Conservation (phyloP, 1,140 invertebrate genomes). For the Heliconius melpomene region DNA sequence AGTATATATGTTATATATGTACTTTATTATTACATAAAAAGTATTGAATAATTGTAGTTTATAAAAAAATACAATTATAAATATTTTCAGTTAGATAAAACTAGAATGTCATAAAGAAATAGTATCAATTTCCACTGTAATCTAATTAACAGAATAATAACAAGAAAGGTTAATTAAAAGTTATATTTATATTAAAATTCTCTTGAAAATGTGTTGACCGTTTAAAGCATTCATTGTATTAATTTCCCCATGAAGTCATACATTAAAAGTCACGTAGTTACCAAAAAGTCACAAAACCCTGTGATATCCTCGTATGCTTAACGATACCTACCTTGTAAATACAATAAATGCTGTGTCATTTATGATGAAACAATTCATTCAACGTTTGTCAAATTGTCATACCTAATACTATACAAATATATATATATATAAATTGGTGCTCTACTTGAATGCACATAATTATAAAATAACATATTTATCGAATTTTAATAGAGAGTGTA, state of each 20-base stretch:
- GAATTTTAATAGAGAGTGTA: neutral
- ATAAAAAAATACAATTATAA: no score
- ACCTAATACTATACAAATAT: no score
- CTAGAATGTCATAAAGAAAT: no score
- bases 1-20: no score
- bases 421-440: no score
- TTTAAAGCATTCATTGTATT: neutral
- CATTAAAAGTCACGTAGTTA: neutral
- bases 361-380: neutral
- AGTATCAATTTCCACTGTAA: neutral
- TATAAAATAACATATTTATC: neutral
- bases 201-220: neutral
- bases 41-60: no score
- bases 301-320: neutral
- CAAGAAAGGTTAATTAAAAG: neutral
- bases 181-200: neutral
- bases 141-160: neutral
- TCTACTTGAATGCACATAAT: neutral
- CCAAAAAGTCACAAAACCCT: neutral
- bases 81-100: no score
- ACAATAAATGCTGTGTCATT: neutral
- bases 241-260: neutral
- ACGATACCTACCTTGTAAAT: neutral
- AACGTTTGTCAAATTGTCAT: no score
- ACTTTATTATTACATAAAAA: no score